These are phyloP conservation scores for Thunnus albacares DNA, from an alignment of 2,797 vertebrate species.

Conservation along the genomic window DNA sequence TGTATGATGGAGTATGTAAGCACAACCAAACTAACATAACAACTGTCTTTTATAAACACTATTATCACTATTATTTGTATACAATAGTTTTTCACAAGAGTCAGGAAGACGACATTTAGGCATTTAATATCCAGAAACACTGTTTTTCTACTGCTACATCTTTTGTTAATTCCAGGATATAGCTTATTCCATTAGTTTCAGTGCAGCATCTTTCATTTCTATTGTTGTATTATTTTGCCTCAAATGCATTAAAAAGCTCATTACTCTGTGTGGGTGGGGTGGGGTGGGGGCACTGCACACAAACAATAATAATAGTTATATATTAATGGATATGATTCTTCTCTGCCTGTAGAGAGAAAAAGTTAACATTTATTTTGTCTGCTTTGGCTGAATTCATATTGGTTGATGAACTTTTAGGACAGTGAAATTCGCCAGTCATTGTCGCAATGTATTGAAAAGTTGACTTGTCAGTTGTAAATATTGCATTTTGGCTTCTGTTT, in stretches of 20 bases:
- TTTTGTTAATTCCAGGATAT: conserved; percentile 59
- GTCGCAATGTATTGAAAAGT: neutral
- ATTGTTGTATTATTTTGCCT: conserved; percentile 58
- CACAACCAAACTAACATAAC: neutral
- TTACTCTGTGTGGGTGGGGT: conserved; percentile 32
- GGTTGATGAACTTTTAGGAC: neutral
- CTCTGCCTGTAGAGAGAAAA: conserved; percentile 29
- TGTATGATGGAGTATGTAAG: neutral
- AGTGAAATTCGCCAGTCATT: neutral
- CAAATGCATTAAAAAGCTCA: conserved; percentile 67
- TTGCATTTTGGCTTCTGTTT: neutral
- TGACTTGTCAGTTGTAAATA: neutral
- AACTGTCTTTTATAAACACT: conserved; percentile 12
- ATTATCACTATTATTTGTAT: conserved; percentile 23
- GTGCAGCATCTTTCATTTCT: conserved; percentile 59
- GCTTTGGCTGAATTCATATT: conserved; percentile 6
- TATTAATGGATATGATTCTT: conserved; percentile 25
- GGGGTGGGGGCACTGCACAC: neutral
- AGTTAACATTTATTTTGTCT: conserved; percentile 32
- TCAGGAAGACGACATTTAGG: conserved; percentile 2
- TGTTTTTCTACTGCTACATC: conserved; percentile 40
- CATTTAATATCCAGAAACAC: conserved; percentile 49
- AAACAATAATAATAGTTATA: conserved; percentile 33
- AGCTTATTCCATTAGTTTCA: conserved; percentile 62
- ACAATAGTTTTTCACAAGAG: conserved; percentile 33